Percentiles rank a stretch among this genome's conserved stretches.
phyloP scores from a whole-genome alignment of 2,797 vertebrate species.

The Champsocephalus esox region DNA sequence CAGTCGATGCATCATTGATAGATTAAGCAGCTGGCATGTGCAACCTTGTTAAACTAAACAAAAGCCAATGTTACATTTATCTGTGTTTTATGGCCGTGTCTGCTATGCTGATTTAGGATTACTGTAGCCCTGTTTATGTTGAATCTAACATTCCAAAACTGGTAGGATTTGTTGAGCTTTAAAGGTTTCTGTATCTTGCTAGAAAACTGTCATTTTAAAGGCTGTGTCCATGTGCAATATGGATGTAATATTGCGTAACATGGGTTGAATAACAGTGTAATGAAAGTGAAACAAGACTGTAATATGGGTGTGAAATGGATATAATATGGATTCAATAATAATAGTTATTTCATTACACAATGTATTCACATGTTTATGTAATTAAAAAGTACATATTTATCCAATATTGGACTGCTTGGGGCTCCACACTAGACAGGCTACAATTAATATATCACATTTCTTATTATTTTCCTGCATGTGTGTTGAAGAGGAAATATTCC shows the following conservation, averaged over 20 bases:
- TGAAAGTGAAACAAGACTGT: no score
- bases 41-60: neutral
- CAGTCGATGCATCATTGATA: no score
- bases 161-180: neutral
- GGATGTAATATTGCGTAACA: no score
- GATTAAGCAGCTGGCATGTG: neutral
- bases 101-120: neutral
- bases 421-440: neutral
- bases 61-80: neutral
- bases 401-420: neutral
- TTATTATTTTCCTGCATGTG: constrained; percentile 23
- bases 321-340: no score
- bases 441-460: constrained; percentile 7
- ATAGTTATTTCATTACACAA: neutral
- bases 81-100: neutral
- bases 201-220: no score
- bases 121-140: neutral
- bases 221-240: no score
- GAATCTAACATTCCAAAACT: neutral
- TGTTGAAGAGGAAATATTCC: constrained; percentile 17
- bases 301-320: no score
- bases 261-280: no score
- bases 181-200: no score
- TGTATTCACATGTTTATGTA: neutral
- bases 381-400: neutral